These are phyloP conservation scores for Caenorhabditis doughertyi DNA, from an alignment of 2,888 invertebrate species.

Conservation along the genomic window DNA sequence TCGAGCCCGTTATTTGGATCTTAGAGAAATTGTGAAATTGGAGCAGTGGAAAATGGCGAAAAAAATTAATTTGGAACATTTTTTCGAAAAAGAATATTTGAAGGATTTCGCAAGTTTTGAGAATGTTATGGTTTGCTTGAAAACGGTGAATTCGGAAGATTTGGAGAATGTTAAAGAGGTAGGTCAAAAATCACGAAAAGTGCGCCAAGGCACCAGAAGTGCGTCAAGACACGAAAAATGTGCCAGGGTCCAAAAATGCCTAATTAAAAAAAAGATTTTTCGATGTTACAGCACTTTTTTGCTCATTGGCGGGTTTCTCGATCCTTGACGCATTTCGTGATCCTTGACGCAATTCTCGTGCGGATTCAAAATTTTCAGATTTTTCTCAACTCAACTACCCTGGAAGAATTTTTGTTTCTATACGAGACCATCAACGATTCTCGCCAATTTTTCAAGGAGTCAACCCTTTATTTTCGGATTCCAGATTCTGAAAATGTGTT, in stretches of 20 bases:
- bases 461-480: no score
- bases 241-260: background rate
- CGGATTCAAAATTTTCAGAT: no score
- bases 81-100: background rate
- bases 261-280: background rate
- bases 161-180: background rate
- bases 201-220: slow-evolving; percentile 2
- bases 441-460: no score
- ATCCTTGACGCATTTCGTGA: slow-evolving; percentile 3
- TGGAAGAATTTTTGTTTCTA: no score
- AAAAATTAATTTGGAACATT: background rate
- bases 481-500: no score
- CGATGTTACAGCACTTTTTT: background rate
- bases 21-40: background rate
- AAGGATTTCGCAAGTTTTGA: background rate
- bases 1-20: background rate
- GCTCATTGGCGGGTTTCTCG: background rate
- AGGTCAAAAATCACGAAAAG: background rate
- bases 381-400: no score
- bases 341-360: slow-evolving; percentile 6
- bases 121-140: background rate
- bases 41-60: background rate
- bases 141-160: background rate
- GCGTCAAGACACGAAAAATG: background rate
- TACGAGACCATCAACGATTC: no score